phyloP scores from a whole-genome alignment of 2,113 vertebrate genomes.

The Verasper variegatus region DNA sequence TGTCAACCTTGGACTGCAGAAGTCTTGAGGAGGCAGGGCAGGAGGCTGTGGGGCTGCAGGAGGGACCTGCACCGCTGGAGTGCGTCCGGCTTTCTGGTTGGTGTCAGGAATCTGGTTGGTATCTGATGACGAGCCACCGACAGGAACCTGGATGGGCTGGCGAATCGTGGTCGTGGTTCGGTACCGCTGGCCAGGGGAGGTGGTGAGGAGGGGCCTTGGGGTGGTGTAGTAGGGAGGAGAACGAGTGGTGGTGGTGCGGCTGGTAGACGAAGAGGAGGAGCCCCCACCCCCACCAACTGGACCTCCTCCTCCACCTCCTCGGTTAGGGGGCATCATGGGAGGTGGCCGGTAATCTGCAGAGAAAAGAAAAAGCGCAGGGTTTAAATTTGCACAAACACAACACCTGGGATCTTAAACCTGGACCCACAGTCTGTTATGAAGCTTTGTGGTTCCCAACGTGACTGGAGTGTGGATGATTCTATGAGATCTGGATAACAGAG shows the following conservation, averaged over 20 bases:
- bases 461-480: constrained; percentile 10
- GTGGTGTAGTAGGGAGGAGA: constrained; percentile 81
- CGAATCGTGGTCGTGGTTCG: constrained; percentile 85
- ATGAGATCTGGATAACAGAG: not conserved
- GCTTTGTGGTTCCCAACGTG: not conserved
- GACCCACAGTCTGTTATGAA: constrained; percentile 5
- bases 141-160: constrained; percentile 57
- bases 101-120: constrained; percentile 77
- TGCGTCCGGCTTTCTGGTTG: constrained; percentile 73
- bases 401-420: not conserved
- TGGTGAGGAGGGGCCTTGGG: constrained; percentile 83
- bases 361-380: constrained; percentile 4
- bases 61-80: constrained; percentile 67
- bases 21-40: constrained; percentile 86
- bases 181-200: constrained; percentile 82
- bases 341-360: constrained; percentile 69
- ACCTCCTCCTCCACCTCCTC: constrained; percentile 42
- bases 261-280: constrained; percentile 81
- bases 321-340: constrained; percentile 69
- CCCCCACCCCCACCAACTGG: constrained; percentile 52
- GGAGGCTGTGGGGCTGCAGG: constrained; percentile 81
- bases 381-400: constrained; percentile 15
- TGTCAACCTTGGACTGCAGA: constrained; percentile 88
- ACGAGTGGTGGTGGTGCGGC: constrained; percentile 83
- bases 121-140: constrained; percentile 62